Evolutionary conservation across 2,888 invertebrate species (phyloP).

Genomic region (Eulithis prunata): DNA sequence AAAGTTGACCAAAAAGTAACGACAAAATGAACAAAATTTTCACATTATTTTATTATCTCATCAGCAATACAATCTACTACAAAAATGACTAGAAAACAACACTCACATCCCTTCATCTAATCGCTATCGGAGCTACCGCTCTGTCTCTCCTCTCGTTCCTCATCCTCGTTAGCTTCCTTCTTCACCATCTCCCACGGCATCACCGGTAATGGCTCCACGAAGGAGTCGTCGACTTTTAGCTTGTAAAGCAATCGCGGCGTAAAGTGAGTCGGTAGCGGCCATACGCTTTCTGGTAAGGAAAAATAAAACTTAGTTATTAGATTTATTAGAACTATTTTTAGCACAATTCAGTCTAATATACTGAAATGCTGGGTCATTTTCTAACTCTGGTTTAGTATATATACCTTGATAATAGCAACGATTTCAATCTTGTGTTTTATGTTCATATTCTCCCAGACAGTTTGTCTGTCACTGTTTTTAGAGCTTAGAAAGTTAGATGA

Average conservation of each 20-base stretch:
- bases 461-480: not conserved
- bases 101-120: conserved; percentile 41
- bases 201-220: conserved; percentile 75
- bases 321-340: no score
- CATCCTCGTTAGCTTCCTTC: conserved; percentile 61
- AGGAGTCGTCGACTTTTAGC: conserved; percentile 74
- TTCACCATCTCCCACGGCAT: conserved; percentile 77
- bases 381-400: no score
- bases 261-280: conserved; percentile 74
- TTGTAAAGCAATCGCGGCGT: conserved; percentile 73
- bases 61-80: conserved; percentile 2
- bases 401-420: no score
- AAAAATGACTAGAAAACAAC: conserved; percentile 47
- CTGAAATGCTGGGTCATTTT: no score
- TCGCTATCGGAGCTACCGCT: conserved; percentile 63
- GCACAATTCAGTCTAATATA: no score
- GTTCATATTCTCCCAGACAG: no score
- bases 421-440: no score
- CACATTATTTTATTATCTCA: conserved; percentile 14
- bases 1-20: no score
- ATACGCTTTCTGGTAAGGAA: conserved; percentile 58
- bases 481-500: not conserved
- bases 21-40: not conserved
- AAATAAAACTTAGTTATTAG: conserved; percentile 2
- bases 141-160: conserved; percentile 55